phyloP scores from a whole-genome alignment of 2,797 vertebrate species.

The Sebastes kiyomatsui region DNA sequence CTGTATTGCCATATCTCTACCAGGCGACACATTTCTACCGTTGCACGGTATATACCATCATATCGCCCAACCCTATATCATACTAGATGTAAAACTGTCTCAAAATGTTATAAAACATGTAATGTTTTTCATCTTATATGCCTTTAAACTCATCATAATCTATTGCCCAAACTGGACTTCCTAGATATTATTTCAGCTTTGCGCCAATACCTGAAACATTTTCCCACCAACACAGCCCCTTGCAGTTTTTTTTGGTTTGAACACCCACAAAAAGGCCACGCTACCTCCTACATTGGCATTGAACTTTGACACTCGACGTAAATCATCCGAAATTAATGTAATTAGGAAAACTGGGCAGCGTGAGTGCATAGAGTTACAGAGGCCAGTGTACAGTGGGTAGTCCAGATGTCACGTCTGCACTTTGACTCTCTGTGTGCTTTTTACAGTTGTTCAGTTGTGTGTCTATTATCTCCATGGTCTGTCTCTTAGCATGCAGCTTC shows the following conservation, averaged over 20 bases:
- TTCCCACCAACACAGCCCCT: too few species aligned
- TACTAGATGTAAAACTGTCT: neutral
- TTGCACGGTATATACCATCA: too few species aligned
- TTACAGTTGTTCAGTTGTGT: conserved; percentile 16
- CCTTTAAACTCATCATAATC: neutral
- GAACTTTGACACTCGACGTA: neutral
- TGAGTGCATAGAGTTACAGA: neutral
- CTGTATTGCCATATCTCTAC: too few species aligned
- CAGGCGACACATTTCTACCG: too few species aligned
- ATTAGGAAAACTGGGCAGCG: neutral
- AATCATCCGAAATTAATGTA: neutral
- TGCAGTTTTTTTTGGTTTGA: neutral
- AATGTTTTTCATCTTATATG: neutral
- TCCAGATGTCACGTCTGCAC: conserved; percentile 25
- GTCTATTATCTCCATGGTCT: conserved; percentile 39
- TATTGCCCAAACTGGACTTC: neutral
- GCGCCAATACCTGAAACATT: too few species aligned
- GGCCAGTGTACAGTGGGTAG: neutral
- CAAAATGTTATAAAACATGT: neutral
- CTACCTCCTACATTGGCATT: neutral
- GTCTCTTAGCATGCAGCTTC: conserved; percentile 69
- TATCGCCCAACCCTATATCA: too few species aligned
- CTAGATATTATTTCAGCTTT: neutral
- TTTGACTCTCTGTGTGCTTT: conserved; percentile 10
- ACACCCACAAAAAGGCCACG: neutral